Percentiles rank a stretch among this genome's conserved stretches.
Evolutionary conservation across 2,113 vertebrate genomes (phyloP).

Genomic region (Procavia capensis): DNA sequence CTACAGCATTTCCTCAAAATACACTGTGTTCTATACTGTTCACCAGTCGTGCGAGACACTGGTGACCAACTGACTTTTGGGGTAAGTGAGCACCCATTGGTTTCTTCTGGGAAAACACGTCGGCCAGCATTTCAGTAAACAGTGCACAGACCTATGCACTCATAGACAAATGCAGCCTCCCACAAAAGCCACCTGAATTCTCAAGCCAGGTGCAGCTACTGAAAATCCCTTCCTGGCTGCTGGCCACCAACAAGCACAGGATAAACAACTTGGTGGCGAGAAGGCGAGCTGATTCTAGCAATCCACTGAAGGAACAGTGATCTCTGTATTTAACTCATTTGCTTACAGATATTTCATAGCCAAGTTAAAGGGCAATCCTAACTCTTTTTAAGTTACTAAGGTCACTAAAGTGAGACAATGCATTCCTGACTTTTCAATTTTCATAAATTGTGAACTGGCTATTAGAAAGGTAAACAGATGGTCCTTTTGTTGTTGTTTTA

Average conservation of each 20-base stretch:
- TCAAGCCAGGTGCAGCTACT: neutral
- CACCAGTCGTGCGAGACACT: neutral
- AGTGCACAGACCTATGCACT: neutral
- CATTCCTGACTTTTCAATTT: neutral
- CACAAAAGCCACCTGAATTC: neutral
- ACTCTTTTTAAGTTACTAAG: neutral
- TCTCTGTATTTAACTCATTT: neutral
- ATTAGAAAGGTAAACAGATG: neutral
- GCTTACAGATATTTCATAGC: neutral
- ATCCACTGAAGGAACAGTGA: neutral
- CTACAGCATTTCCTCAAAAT: neutral
- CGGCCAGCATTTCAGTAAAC: neutral
- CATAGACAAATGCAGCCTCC: neutral
- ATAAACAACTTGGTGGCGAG: neutral
- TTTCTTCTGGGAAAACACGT: constrained; percentile 11
- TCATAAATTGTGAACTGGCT: neutral
- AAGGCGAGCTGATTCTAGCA: neutral
- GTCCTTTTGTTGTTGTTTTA: neutral
- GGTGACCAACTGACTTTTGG: neutral
- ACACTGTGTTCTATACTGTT: neutral
- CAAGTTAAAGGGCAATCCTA: neutral
- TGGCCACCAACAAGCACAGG: neutral
- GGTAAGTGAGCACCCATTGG: neutral
- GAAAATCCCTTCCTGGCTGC: neutral
- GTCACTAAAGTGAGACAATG: neutral